Evolutionary conservation across 2,797 vertebrate species (phyloP).

Genomic region (Cetoscarus ocellatus): DNA sequence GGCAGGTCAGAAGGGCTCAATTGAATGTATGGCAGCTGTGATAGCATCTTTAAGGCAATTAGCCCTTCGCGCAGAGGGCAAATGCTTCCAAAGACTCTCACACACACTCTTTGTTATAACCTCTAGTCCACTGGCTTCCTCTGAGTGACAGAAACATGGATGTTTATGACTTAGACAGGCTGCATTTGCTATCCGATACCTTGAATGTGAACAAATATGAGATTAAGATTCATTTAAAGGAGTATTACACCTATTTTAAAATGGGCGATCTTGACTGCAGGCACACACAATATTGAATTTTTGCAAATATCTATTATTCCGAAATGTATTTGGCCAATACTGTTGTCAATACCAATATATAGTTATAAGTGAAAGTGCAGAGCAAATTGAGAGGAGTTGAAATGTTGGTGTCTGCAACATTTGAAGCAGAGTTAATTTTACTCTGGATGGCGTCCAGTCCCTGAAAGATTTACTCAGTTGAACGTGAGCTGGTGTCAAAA

Average conservation of each 20-base stretch:
- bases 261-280: no score
- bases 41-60: conserved; percentile 64
- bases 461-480: no score
- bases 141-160: not conserved
- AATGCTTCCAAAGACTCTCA: conserved; percentile 12
- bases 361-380: no score
- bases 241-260: not conserved
- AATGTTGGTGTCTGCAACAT: no score
- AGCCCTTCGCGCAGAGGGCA: conserved; percentile 31
- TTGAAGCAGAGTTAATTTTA: no score
- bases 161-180: not conserved
- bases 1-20: conserved; percentile 50
- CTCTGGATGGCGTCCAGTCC: no score
- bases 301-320: no score
- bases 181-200: not conserved
- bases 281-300: not conserved
- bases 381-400: no score
- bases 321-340: not conserved
- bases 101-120: not conserved
- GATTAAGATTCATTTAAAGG: not conserved
- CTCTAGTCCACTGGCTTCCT: not conserved
- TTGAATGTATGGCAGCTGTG: conserved; percentile 45
- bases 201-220: not conserved
- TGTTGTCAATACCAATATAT: no score
- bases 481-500: no score